Percentiles rank a stretch among this genome's conserved stretches.
Evolutionary conservation across 2,888 invertebrate species (phyloP).

Genomic region (Drosophila algonquin): DNA sequence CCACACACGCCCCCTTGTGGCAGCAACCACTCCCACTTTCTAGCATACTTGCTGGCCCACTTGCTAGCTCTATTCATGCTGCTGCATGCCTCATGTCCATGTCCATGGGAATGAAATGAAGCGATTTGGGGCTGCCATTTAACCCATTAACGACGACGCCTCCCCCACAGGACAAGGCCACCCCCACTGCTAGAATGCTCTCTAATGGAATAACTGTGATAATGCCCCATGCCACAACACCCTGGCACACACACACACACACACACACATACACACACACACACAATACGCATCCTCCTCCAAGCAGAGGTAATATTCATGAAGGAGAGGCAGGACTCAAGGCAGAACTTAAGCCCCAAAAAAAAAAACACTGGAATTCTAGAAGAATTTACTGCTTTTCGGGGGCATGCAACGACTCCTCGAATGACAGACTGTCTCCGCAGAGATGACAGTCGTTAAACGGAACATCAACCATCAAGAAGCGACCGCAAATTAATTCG

Average conservation of each 20-base stretch:
- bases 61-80: not conserved
- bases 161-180: conserved; percentile 8
- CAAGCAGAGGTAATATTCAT: conserved; percentile 22
- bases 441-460: not conserved
- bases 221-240: conserved; percentile 16
- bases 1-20: not conserved
- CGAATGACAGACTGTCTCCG: not conserved
- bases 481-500: conserved; percentile 1
- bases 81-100: conserved; percentile 33
- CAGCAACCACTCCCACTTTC: conserved; percentile 9
- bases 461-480: not conserved
- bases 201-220: conserved; percentile 44
- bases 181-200: conserved; percentile 5
- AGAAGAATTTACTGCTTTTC: not conserved
- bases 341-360: not conserved
- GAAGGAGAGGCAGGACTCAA: not conserved
- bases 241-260: not conserved
- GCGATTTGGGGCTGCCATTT: conserved; percentile 69
- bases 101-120: conserved; percentile 57
- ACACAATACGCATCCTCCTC: conserved; percentile 10
- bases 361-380: not conserved
- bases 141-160: conserved; percentile 67
- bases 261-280: not conserved
- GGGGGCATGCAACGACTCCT: not conserved
- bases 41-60: not conserved